Percentiles rank a stretch among this genome's conserved stretches.
These are phyloP conservation scores for Choloepus hoffmanni DNA, from an alignment of 2,113 vertebrate genomes.

Conservation along the genomic window DNA sequence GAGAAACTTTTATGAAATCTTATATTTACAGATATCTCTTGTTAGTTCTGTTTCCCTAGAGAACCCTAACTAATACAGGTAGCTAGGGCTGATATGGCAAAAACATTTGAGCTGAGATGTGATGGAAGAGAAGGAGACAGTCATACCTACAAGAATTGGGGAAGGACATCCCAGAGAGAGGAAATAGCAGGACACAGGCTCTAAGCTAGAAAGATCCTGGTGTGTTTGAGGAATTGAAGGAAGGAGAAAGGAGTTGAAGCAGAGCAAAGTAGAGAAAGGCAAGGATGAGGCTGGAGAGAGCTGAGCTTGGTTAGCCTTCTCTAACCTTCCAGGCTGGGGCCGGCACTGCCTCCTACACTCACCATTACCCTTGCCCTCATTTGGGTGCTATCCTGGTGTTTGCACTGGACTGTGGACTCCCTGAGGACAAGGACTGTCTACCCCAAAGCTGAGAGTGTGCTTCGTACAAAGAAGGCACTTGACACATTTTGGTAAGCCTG, in stretches of 20 bases:
- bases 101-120: background rate
- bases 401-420: background rate
- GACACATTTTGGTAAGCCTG: background rate
- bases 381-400: background rate
- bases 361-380: background rate
- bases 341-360: too few relatives aligned
- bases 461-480: background rate
- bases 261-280: background rate
- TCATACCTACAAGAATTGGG: background rate
- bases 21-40: too few relatives aligned
- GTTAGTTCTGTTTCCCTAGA: too few relatives aligned
- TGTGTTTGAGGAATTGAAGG: background rate
- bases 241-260: background rate
- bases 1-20: too few relatives aligned
- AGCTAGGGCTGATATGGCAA: background rate
- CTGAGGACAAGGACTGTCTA: background rate
- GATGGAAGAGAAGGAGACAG: background rate
- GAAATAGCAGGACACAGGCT: background rate
- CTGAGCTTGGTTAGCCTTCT: too few relatives aligned
- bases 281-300: background rate
- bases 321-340: background rate
- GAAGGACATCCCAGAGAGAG: background rate
- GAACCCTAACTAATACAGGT: background rate
- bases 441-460: background rate
- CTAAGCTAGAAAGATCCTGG: background rate